Evolutionary conservation across 1,140 invertebrate species (phyloP), one percentile per base, ranked within the genome.

Genomic region (Acromyrmex charruanus): DNA sequence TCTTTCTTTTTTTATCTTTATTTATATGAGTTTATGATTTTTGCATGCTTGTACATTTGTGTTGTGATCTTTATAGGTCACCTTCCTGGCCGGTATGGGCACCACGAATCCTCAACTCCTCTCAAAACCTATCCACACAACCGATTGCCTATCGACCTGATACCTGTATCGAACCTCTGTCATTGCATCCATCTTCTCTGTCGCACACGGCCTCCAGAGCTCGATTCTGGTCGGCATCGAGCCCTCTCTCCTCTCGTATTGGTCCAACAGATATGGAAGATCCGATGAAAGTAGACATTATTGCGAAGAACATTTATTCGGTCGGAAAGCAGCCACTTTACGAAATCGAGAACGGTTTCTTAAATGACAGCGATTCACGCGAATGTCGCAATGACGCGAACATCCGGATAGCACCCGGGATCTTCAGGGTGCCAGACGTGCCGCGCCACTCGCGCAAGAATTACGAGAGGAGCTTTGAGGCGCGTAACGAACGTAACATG

Each of bases 11-110:
- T 79, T 85, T 89, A 25, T 79, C 39, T 88, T 75, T 77, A 86
- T 91, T 39, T 90, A 86, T 49, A 61, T 86, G 77, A 91, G 85
- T 91, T 93, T 92, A 93, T 93, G 85, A 93, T 93, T 93, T 93
- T 91, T 94, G 94, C 94, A 94, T 95, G 94, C 94, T 92, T 93
- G 88, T 92, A 92, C 89, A 93, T 93, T 94, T 95, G 92, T 95
- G 93, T 95, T 94, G 93, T 94, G 90, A 94, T 94, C 90, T 94
- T 95, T 95, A 92, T 95, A 96, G 96, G 96, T 96, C 96, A 92
- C 96, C 96, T 75, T 96, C 96, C 77, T 96, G 96, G 96, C 96
- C 96, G 91, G 95, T 96, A 89, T 96, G 96, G 96, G 95, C 95
- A 72, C 95, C 95, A 87, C 95, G 94, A 79, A 94, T 95, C 68